Base-by-base conservation (phyloP, 2,888 invertebrate species). In the Griposia aprilina region DNA sequence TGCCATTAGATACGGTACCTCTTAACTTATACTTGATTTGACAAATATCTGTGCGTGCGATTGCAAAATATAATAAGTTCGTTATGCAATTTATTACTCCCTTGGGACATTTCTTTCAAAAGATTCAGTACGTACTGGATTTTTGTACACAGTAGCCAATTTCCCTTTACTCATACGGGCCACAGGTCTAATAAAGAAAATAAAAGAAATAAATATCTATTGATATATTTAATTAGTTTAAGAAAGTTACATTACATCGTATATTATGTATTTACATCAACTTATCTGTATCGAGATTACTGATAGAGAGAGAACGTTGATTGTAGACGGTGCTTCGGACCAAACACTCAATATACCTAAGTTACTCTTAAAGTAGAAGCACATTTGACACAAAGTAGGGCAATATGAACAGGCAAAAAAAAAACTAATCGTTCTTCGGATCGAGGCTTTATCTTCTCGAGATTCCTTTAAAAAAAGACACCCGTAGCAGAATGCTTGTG, bases 221-320 rank as follows among this genome's bases (percentile, higher is more conserved):
- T 87, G 89, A 90, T 92, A 92, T 94, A 94, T 95, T 95, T 94
- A 93, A 92, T 94, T 93, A 93, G 89, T 94, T 94, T 93, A 90
- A 92, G 89, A 92, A 90, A 93, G 93, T 93, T 93, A 94, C 90
- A 94, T 91, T 91, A 91, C 89, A 89, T 91, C 89, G 85, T 90
- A 91, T 90, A 91, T 91, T 92, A 90, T 93, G 93, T 96, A 95
- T 94, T 94, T 95, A 96, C 95, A 95, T 94, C 88, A 93, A 93
- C 91, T 89, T 88, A 91, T 87, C 83, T 89, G 85, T 87, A 88
- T 86, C 81, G 88, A 90, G 87, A 91, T 90, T 89, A 85, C 83
- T 85, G 81, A 76, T 70, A 85, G 55, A 87, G 76, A 85, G 76
- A 73, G 81, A 78, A 78, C 66, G 82, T 85, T 82, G 78, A 85